Percentiles rank a stretch among this genome's conserved stretches.
These are phyloP conservation scores for Cephus pygmeus DNA, from an alignment of 2,888 invertebrate genomes.

Conservation along the genomic window DNA sequence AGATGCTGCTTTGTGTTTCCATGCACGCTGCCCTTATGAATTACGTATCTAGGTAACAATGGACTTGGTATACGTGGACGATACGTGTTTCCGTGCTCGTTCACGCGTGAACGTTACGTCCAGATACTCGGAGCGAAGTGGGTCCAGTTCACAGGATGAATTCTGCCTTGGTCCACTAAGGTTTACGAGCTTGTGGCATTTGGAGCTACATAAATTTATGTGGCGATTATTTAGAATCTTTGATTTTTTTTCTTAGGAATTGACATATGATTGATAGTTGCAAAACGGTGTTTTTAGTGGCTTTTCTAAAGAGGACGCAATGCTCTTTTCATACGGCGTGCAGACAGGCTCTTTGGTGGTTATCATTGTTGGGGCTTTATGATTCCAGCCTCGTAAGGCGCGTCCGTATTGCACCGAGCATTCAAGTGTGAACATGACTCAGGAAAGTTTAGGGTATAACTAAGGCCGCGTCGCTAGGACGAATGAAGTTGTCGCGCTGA, in stretches of 20 bases:
- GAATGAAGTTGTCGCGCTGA: slow-evolving; percentile 35
- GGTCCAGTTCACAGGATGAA: neutral
- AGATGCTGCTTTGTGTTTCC: neutral
- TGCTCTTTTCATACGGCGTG: neutral
- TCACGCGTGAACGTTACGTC: neutral
- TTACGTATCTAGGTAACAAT: neutral
- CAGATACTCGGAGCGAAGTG: neutral
- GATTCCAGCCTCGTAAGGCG: slow-evolving; percentile 43
- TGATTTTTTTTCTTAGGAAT: neutral
- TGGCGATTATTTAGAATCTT: neutral
- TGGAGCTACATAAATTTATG: neutral
- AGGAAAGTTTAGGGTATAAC: slow-evolving; percentile 35
- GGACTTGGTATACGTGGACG: neutral
- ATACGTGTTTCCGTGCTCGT: too few relatives aligned
- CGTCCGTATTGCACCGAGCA: slow-evolving; percentile 18
- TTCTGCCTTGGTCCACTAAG: neutral
- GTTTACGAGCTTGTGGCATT: neutral
- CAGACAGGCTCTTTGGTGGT: neutral
- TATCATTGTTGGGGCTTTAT: slow-evolving; percentile 31
- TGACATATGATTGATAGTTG: neutral
- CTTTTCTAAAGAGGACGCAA: neutral
- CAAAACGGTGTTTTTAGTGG: neutral
- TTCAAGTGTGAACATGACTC: slow-evolving; percentile 29
- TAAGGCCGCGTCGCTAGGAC: slow-evolving; percentile 12
- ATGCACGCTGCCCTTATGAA: neutral